Evolutionary conservation across 2,113 vertebrate genomes (phyloP), one percentile per base, ranked within the genome.

Genomic region (Polypterus senegalus): DNA sequence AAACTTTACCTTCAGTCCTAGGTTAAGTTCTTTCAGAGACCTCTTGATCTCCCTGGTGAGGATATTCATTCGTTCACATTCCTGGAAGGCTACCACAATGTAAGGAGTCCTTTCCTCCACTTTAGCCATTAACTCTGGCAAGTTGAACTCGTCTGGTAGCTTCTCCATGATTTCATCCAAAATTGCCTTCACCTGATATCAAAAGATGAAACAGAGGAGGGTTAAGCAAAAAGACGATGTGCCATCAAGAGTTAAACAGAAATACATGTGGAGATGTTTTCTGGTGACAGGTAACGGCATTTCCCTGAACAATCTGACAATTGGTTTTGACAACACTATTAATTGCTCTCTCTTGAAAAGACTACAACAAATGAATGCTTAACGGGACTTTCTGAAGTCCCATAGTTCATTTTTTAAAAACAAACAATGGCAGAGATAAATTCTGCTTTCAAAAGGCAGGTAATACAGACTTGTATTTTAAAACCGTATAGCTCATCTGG

Each of bases 11-110:
- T 94, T 96, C 52, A 98, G 76, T 9, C 92, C 90, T 4, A 97
- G 82, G 59, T 71, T 80, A 61, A 98, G 85, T 63, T 94, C 90
- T 1, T 58, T 62, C 1, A 98, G 87, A 0, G 94, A 94, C 62
- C 70, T 72, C 71, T 73, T 84, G 5, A 97, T 85, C 66, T 97
- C 90, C 4, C 72, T 67, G 0, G 85, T 97, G 11, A 99, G 92
- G 49, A 70, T 0, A 63, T 99, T 99, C 92, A 97, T 94, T 60
- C 87, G 82, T 48, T 96, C 92, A 3, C 95, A 99, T 74, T 98
- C 96, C 80, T 99, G 96, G 46, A 99, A 77, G 3, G 79, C 90
- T 27, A 98, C 94, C 49, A 92, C 91, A 0, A 85, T 63, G 3
- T 92, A 99, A 0, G 96, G 96, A 0, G 88, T 95, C 70, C 84